Evolutionary conservation across 2,888 invertebrate genomes (phyloP).

Genomic region (Folsomia manolachei): DNA sequence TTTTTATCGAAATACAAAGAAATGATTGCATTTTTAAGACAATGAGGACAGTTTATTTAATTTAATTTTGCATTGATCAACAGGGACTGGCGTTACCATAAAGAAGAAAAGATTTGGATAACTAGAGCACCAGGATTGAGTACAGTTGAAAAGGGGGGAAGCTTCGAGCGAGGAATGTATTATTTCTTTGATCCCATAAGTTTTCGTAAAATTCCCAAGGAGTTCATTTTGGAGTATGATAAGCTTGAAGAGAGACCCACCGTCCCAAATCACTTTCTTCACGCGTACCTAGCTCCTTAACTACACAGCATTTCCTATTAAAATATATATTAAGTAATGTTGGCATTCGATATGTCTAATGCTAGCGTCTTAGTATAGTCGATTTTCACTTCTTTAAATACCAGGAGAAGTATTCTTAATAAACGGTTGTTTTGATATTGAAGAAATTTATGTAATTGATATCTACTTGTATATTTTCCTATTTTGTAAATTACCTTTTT

Average conservation of each 20-base stretch:
- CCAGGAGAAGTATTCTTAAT: conserved; percentile 10
- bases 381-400: conserved; percentile 6
- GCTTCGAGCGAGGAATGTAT: conserved; percentile 97
- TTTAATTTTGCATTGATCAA: conserved; percentile 70
- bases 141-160: conserved; percentile 89
- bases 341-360: background rate
- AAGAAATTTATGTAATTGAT: conserved; percentile 1
- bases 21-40: too few relatives aligned
- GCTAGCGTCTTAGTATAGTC: conserved; percentile 6
- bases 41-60: too few relatives aligned
- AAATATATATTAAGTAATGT: background rate
- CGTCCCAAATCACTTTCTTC: conserved; percentile 62
- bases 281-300: conserved; percentile 52
- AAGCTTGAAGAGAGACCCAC: conserved; percentile 92
- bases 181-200: conserved; percentile 98
- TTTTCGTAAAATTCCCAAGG: conserved; percentile 98
- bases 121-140: conserved; percentile 94
- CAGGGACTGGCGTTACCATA: conserved; percentile 99
- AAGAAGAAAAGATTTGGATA: conserved; percentile 98
- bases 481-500: background rate
- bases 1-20: too few relatives aligned
- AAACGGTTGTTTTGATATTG: conserved; percentile 17
- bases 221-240: conserved; percentile 98
- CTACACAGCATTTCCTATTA: background rate
- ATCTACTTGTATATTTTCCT: background rate